Evolutionary conservation across 2,113 vertebrate species (phyloP), one percentile per base, ranked within the genome.

Genomic region (Fukomys damarensis): DNA sequence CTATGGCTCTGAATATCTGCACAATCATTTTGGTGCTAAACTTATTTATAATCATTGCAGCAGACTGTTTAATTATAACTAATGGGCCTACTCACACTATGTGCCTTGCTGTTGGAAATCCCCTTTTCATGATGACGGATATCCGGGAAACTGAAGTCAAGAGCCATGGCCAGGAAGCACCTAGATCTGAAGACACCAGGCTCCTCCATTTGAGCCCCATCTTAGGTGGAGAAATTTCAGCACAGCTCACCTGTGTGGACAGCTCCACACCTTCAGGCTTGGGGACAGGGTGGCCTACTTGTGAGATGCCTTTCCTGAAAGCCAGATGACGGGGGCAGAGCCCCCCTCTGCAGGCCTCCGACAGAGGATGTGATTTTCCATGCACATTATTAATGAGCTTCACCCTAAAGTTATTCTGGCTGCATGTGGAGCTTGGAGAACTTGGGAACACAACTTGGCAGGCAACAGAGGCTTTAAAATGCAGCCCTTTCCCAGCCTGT

Each of bases 351-450:
- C 86, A 79, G 97, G 93, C 84, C 92, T 98, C 97, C 96, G 65
- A 65, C 95, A 70, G 95, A 76, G 95, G 96, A 35, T 97, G 91
- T 96, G 98, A 98, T 98, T 98, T 95, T 59, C 94, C 97, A 93
- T 97, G 97, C 95, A 96, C 96, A 97, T 98, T 98, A 98, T 98
- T 98, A 98, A 98, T 98, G 93, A 98, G 77, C 79, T 98, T 96
- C 97, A 96, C 98, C 95, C 85, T 83, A 0, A 97, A 98, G 98
- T 98, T 98, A 98, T 96, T 98, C 97, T 89, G 98, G 98, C 96
- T 97, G 94, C 98, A 98, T 46, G 72, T 94, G 97, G 98, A 98
- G 98, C 97, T 98, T 90, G 96, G 98, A 98, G 98, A 98, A 98
- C 96, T 83, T 96, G 97, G 98, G 98, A 98, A 96, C 96, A 97